Conservation (phyloP, 2,797 vertebrate genomes). For the Acropternis orthonyx region DNA sequence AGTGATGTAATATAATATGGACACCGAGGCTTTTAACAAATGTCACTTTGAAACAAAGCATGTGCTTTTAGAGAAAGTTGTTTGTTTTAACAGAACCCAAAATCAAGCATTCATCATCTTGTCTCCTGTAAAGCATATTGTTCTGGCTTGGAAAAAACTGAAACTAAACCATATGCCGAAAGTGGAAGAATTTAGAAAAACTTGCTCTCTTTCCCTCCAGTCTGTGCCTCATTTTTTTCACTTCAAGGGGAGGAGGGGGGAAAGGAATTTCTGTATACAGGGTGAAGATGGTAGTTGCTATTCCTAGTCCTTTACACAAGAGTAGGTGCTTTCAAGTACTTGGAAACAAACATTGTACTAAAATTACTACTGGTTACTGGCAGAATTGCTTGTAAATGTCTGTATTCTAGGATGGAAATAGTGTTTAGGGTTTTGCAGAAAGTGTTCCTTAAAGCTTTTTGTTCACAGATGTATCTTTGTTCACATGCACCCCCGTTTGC, state of each 20-base stretch:
- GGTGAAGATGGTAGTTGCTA: neutral
- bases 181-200: neutral
- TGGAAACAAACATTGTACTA: slow-evolving; percentile 33
- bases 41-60: slow-evolving; percentile 34
- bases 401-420: slow-evolving; percentile 11
- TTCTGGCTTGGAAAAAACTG: neutral
- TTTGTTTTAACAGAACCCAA: slow-evolving; percentile 28
- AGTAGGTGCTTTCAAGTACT: slow-evolving; percentile 30
- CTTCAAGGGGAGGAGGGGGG: neutral
- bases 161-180: neutral
- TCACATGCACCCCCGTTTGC: neutral
- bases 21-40: slow-evolving; percentile 1
- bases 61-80: neutral
- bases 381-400: slow-evolving; percentile 21
- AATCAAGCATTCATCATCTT: slow-evolving; percentile 4
- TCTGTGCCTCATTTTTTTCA: neutral
- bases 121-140: neutral
- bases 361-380: slow-evolving; percentile 50
- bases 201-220: neutral
- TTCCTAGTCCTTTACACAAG: neutral
- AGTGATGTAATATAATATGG: neutral
- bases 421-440: slow-evolving; percentile 32
- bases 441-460: neutral
- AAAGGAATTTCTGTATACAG: neutral
- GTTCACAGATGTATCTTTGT: slow-evolving; percentile 63